Conservation (phyloP, 2,888 invertebrate species). For the Cephus spinipes region DNA sequence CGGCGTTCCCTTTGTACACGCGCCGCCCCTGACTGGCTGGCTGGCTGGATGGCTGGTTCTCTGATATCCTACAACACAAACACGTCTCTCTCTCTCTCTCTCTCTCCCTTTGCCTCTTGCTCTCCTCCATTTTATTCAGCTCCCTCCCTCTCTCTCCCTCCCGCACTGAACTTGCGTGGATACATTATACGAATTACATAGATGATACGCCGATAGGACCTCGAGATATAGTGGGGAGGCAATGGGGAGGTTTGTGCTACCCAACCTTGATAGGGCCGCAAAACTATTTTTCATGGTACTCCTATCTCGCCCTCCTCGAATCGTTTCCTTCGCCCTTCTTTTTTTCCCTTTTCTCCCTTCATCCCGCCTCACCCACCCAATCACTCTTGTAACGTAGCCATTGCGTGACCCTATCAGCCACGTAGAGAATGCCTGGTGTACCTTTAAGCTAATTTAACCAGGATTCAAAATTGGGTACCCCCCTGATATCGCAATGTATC, state of each 20-base stretch:
- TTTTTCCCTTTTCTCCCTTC: conserved; percentile 9
- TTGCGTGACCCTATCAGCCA: conserved; percentile 8
- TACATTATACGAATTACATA: conserved; percentile 52
- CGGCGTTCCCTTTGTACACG: conserved; percentile 48
- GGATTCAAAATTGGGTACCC: background rate
- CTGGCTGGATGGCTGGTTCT: conserved; percentile 30
- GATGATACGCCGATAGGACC: conserved; percentile 48
- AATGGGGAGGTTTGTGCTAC: background rate
- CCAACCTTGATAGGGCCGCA: conserved; percentile 35
- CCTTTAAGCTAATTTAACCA: background rate
- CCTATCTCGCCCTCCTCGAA: conserved; percentile 16
- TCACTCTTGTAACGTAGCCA: conserved; percentile 9
- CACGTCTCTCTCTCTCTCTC: conserved; percentile 21
- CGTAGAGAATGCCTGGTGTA: background rate
- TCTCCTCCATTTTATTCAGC: background rate
- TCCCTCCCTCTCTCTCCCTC: conserved; percentile 5
- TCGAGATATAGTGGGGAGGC: background rate
- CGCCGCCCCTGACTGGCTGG: conserved; percentile 36
- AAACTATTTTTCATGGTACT: conserved; percentile 44
- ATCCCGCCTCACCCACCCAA: conserved; percentile 1
- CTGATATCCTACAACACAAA: conserved; percentile 39
- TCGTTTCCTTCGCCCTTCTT: conserved; percentile 21
- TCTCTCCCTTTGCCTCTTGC: conserved; percentile 3
- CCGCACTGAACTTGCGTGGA: conserved; percentile 24
- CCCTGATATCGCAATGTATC: background rate